Evolutionary conservation across 2,888 invertebrate species (phyloP).

Genomic region (Ellobium chinense): DNA sequence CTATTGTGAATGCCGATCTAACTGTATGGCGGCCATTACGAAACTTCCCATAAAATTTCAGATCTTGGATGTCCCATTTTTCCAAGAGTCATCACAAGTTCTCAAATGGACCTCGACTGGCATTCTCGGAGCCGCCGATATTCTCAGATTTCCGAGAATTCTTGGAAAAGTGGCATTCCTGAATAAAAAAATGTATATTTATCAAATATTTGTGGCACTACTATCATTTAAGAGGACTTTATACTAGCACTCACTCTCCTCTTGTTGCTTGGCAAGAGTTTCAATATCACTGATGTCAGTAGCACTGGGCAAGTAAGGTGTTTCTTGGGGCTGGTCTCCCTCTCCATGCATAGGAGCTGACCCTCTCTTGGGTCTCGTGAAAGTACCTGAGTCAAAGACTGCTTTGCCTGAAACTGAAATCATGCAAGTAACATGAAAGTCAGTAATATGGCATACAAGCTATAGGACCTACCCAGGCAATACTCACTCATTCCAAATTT

Average conservation of each 20-base stretch:
- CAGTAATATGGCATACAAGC: too few relatives aligned
- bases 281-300: slow-evolving; percentile 77
- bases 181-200: neutral
- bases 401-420: slow-evolving; percentile 48
- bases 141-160: neutral
- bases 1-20: too few relatives aligned
- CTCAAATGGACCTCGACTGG: too few relatives aligned
- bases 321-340: slow-evolving; percentile 46
- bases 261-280: slow-evolving; percentile 77
- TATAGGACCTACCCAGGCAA: too few relatives aligned
- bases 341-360: slow-evolving; percentile 52
- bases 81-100: too few relatives aligned
- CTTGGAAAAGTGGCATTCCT: too few relatives aligned
- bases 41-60: too few relatives aligned
- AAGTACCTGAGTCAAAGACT: slow-evolving; percentile 74
- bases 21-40: too few relatives aligned
- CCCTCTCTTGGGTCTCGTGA: slow-evolving; percentile 76
- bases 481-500: too few relatives aligned
- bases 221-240: too few relatives aligned
- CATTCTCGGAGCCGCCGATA: too few relatives aligned
- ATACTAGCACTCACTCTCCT: slow-evolving; percentile 77
- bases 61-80: too few relatives aligned
- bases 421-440: neutral
- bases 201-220: neutral
- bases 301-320: slow-evolving; percentile 41